Base-by-base conservation (phyloP, 2,797 vertebrate species). In the Sebastes cheni region DNA sequence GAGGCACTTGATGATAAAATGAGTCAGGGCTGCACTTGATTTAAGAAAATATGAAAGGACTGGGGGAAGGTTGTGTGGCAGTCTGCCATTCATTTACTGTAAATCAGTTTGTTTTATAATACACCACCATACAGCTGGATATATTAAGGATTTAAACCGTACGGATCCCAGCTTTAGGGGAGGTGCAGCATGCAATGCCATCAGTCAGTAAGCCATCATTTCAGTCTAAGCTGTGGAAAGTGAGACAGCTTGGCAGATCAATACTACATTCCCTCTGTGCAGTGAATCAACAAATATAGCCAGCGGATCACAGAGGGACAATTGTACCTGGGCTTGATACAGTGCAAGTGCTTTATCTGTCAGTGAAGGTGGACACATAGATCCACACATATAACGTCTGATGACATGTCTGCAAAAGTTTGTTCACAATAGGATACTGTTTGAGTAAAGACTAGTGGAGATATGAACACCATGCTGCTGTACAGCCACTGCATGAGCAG, bases 231-330 rank as follows among this genome's bases (percentile, higher is more conserved):
- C 84, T 83, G 67, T 52, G 81, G 82, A 90, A 86, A 90, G 89
- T 85, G 86, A 90, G 82, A 87, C 79, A 82, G 86, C 80, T 80
- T 72, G 76, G 67, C 73, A 76, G 88, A 93, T 94, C 89, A 82
- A 94, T 94, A 94, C 64, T 75, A 87, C 88, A 92, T 89, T 91
- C 88, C 86, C 84, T 84, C 75, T 88, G 84, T 84, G 83, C 81
- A 88, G 79, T 81, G 74, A 89, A 82, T 91, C 86, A 80, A 86
- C 91, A 91, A 82, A 90, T 83, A 83, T 72, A 83, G 84, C 83
- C 79, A 69, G 50, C 68, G 80, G 68, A 90, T 85, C 71, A 87
- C 66, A 88, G 79, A 82, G 70, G 80, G 72, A 79, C 84, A 78
- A 75, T 83, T 83, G 80, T 86, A 78, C 56, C 56, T 58, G 27